Percentiles rank a stretch among this genome's conserved stretches.
Conservation (phyloP, 2,797 vertebrate species). For the Trachops cirrhosus region DNA sequence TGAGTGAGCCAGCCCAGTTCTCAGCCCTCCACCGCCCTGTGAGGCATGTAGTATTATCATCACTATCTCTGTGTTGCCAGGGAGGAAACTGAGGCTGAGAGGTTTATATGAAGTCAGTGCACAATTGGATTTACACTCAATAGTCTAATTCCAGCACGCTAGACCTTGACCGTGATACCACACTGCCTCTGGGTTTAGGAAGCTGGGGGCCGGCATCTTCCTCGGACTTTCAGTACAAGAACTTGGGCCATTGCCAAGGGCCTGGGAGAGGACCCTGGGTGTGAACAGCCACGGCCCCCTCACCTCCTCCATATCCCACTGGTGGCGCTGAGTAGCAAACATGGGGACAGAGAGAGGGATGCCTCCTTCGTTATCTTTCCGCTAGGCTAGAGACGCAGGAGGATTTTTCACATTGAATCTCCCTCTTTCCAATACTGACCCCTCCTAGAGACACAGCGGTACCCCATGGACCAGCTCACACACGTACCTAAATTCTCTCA, state of each 20-base stretch:
- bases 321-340: neutral
- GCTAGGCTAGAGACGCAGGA: no score
- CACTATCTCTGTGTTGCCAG: neutral
- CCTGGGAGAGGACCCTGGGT: neutral
- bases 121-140: neutral
- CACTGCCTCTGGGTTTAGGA: neutral
- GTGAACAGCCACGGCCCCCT: neutral
- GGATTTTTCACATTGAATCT: neutral
- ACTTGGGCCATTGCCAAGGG: neutral
- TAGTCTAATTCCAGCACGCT: neutral
- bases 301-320: rapidly evolving
- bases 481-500: neutral
- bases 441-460: neutral
- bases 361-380: neutral
- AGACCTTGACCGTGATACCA: neutral
- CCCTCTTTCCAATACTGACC: neutral
- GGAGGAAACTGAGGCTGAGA: neutral
- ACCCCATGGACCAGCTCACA: no score
- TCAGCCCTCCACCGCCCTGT: neutral
- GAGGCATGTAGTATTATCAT: rapidly evolving
- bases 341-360: neutral
- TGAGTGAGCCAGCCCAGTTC: neutral
- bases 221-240: neutral
- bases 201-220: neutral
- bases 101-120: neutral